Percentiles rank a stretch among this genome's conserved stretches.
Evolutionary conservation across 2,113 vertebrate genomes (phyloP).

Genomic region (Pterophyllum scalare): DNA sequence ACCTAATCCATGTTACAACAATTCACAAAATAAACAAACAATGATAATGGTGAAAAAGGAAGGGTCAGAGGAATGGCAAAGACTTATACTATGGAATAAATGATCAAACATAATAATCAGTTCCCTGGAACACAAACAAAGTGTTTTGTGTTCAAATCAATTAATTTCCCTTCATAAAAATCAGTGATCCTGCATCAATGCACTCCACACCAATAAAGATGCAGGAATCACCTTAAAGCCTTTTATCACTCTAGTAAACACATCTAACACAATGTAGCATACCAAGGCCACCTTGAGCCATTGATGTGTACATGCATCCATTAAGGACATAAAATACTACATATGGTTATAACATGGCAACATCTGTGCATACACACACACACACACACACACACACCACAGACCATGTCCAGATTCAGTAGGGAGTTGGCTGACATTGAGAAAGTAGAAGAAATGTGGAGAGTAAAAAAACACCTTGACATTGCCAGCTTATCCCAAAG

Average conservation of each 20-base stretch:
- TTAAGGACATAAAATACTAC: neutral
- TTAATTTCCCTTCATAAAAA: neutral
- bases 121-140: neutral
- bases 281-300: neutral
- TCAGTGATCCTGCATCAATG: neutral
- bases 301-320: neutral
- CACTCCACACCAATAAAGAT: neutral
- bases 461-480: neutral
- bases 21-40: neutral
- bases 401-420: neutral
- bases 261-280: neutral
- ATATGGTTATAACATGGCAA: neutral
- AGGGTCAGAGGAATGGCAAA: neutral
- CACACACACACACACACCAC: neutral
- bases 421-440: slow-evolving; percentile 29
- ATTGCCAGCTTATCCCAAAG: slow-evolving; percentile 41
- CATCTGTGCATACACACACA: neutral
- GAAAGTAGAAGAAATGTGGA: slow-evolving; percentile 26
- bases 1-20: neutral
- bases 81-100: neutral
- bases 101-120: neutral
- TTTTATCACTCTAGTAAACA: neutral
- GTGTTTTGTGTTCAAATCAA: neutral
- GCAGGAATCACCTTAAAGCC: neutral
- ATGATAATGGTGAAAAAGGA: neutral